Evolutionary conservation across 1,140 invertebrate species (phyloP).

Genomic region (honey bee (Apis mellifera)): Amel_HAv3.1 CM009938.2:6403501-6404000

Average conservation of each 20-base stretch:
- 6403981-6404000: slow-evolving; percentile 27
- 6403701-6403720: slow-evolving; percentile 30
- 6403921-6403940: background rate
- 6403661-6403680: slow-evolving; percentile 6
- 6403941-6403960: slow-evolving; percentile 15
- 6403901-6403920: background rate
- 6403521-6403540: slow-evolving; percentile 26
- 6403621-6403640: slow-evolving; percentile 15
- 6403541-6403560: background rate
- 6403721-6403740: background rate
- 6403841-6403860: background rate
- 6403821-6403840: background rate
- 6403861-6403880: background rate
- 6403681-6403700: slow-evolving; percentile 32
- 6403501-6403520: slow-evolving; percentile 28
- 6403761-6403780: slow-evolving; percentile 2
- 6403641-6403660: slow-evolving; percentile 11
- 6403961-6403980: slow-evolving; percentile 19
- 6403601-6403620: background rate
- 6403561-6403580: background rate
- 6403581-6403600: background rate
- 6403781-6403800: slow-evolving; percentile 6
- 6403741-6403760: slow-evolving; percentile 6
- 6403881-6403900: background rate
- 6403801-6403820: background rate